Evolutionary conservation across 2,797 vertebrate genomes (phyloP), one percentile per base, ranked within the genome.

Genomic region (Sebastes oblongus): DNA sequence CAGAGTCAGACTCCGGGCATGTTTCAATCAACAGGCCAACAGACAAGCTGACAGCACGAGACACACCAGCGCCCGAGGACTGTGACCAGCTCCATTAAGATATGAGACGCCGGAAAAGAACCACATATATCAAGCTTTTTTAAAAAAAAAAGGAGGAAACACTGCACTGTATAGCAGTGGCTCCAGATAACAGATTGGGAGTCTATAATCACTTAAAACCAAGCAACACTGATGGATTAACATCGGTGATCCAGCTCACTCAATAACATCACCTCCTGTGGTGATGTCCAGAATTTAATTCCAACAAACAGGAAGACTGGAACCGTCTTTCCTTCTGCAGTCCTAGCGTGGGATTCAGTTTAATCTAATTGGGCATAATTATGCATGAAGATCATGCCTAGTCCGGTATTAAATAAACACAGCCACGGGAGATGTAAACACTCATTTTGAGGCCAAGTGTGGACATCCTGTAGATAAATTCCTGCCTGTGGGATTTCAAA

Each of bases 11-110:
- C 65, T 22, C 22, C 7, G 3, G 81, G 58, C 80, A 39, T 11
- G 81, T 88, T 90, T 91, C 84, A 81, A 85, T 87, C 90, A 89
- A 24, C 82, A 3, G 25, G 67, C 32, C 60, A 27, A 69, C 72
- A 60, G 76, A 72, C 55, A 2, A 36, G 42, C 68, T 78, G 84
- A 87, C 82, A 74, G 74, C 59, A 56, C 6, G 3, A 27, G 61
- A 77, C 65, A 3, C 20, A 32, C 22, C 13, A 27, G n/a, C 2
- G 10, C 64, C 64, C 25, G 4, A 66, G 70, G 74, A 76, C 69
- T 52, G 4, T 6, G 8, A 68, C 7, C 5, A 24, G 71, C 73
- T 76, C 10, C 1, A 24, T 5, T 52, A 54, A 78, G 72, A 82
- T 24, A 76, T 4, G 54, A 78, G 50, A 62, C 8, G 11, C 22